phyloP scores from a whole-genome alignment of 1,140 invertebrate species.

The Nephila pilipes region DNA sequence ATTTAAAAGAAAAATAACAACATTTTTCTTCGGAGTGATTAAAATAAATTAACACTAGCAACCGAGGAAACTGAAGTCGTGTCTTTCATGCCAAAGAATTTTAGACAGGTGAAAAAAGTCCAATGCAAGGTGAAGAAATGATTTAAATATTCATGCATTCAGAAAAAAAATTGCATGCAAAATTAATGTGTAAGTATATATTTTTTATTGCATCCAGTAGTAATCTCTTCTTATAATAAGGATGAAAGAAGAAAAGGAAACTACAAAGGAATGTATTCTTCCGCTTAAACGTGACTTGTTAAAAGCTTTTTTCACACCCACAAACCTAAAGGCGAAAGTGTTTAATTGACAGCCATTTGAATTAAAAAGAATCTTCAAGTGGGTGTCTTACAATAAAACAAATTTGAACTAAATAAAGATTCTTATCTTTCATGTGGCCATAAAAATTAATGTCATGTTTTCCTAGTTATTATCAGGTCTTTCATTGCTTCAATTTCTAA shows the following conservation, averaged over 20 bases:
- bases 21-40: no score
- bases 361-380: background rate
- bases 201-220: no score
- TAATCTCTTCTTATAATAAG: background rate
- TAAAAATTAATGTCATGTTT: constrained; percentile 22
- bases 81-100: no score
- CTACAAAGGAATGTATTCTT: background rate
- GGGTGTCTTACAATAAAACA: background rate
- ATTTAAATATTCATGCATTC: no score
- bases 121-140: no score
- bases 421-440: background rate
- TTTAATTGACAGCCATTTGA: background rate
- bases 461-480: background rate
- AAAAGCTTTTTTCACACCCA: background rate
- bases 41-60: no score
- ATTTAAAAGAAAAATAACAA: no score
- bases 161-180: no score
- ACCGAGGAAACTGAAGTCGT: no score
- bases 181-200: no score
- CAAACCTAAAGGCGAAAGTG: background rate
- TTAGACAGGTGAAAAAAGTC: no score
- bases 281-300: background rate
- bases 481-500: background rate
- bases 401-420: background rate
- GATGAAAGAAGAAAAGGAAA: background rate